phyloP scores from a whole-genome alignment of 1,140 invertebrate species.

The Drosophila orena region DNA sequence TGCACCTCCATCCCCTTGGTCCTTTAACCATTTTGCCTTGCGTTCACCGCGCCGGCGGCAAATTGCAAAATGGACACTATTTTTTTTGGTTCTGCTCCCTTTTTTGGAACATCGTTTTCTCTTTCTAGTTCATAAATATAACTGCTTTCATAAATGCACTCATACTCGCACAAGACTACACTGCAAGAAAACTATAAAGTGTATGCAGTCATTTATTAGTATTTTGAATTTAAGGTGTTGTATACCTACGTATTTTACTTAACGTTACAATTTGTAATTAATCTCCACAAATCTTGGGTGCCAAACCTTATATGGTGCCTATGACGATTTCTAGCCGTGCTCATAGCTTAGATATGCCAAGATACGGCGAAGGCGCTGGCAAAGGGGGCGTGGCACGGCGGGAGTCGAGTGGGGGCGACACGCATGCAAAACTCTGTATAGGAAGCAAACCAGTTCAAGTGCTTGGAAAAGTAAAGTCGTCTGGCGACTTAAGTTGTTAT shows the following conservation, averaged over 20 bases:
- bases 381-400: neutral
- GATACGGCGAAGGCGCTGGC: conserved; percentile 22
- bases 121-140: conserved; percentile 64
- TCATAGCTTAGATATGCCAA: conserved; percentile 48
- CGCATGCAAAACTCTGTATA: conserved; percentile 64
- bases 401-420: conserved; percentile 26
- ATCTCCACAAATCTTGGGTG: neutral
- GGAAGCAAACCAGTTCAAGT: conserved; percentile 63
- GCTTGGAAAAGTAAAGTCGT: conserved; percentile 68
- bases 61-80: conserved; percentile 66
- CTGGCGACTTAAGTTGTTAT: conserved; percentile 72
- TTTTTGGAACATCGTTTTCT: conserved; percentile 35
- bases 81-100: conserved; percentile 30
- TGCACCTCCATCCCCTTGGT: neutral
- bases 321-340: conserved; percentile 10
- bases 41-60: conserved; percentile 45
- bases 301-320: neutral
- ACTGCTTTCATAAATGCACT: conserved; percentile 58
- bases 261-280: neutral
- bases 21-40: conserved; percentile 30
- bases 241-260: neutral
- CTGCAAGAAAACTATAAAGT: neutral
- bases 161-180: conserved; percentile 24
- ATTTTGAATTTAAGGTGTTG: too few relatives aligned
- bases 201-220: too few relatives aligned